Percentiles rank a stretch among this genome's conserved stretches.
phyloP scores from a whole-genome alignment of 2,797 vertebrate genomes.

The Sebastes alutus region DNA sequence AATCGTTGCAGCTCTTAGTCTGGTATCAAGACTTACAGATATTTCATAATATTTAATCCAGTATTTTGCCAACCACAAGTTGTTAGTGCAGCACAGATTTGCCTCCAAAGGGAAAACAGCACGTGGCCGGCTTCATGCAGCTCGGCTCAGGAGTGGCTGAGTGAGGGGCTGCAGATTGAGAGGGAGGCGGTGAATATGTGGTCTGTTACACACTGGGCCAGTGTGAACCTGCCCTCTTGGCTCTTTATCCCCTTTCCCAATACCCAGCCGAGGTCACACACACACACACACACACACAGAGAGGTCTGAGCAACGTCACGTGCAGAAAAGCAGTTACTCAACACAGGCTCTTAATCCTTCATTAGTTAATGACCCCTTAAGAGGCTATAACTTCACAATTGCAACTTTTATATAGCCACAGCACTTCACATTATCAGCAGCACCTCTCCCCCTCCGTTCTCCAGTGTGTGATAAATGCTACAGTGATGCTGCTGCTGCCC shows the following conservation, averaged over 20 bases:
- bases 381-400: constrained; percentile 12
- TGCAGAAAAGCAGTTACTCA: constrained; percentile 10
- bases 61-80: neutral
- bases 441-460: neutral
- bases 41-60: constrained; percentile 12
- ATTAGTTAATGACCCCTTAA: constrained; percentile 25
- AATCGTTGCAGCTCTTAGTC: neutral
- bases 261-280: neutral
- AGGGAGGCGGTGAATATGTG: neutral
- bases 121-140: neutral
- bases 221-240: constrained; percentile 38
- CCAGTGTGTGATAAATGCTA: constrained; percentile 26
- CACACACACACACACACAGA: neutral
- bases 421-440: constrained; percentile 9
- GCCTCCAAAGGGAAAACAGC: constrained; percentile 6
- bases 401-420: constrained; percentile 10
- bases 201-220: constrained; percentile 27
- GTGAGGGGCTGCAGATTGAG: constrained; percentile 2
- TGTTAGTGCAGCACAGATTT: neutral
- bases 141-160: constrained; percentile 22
- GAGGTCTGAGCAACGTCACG: neutral
- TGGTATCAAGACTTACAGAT: neutral
- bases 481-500: constrained; percentile 28
- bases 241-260: constrained; percentile 16
- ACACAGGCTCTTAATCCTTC: neutral